Evolutionary conservation across 1,140 invertebrate species (phyloP), one percentile per base, ranked within the genome.

Genomic region (Andrena cerasifolii): DNA sequence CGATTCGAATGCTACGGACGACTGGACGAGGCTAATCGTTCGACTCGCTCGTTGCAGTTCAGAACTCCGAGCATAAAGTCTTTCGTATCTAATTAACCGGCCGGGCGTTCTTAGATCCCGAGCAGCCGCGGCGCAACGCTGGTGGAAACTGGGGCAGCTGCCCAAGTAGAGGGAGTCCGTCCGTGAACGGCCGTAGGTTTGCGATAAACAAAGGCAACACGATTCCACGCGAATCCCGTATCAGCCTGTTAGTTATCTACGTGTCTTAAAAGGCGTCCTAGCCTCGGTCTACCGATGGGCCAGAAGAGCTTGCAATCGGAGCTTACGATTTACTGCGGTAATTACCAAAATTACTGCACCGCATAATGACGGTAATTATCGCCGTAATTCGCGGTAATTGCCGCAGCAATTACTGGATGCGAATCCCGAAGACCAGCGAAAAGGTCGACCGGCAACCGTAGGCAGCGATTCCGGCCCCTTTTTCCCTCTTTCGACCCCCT

Each of bases 321-420:
- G 67, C 72, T 77, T 68, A 72, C 83, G 82, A 85, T 85, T 85
- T 79, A 85, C 82, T 56, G 61, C 61, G 66, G 77, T 85, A 85
- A 85, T 85, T 85, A 85, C 83, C 82, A 71, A 85, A 85, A 85
- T 85, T 85, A 85, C 82, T 82, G 83, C 82, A 43, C 83, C 66
- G 75, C 83, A 72, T 84, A 85, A 85, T 82, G 79, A 75, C 56
- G 71, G 82, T 75, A 85, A 85, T 85, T 85, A 84, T 84, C 79
- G 65, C 56, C 66, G 79, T 84, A 85, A 85, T 85, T 81, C 79
- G 66, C 33, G 66, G 82, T 85, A 85, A 85, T 85, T 84, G 75
- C 79, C 63, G 45, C 58, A 43, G 79, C 83, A 84, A 84, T 85
- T 85, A 84, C 75, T 65, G 70, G 59, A 71, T 58, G 81, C 53